Evolutionary conservation across 2,797 vertebrate species (phyloP).

Genomic region (Neopelma chrysocephalum): DNA sequence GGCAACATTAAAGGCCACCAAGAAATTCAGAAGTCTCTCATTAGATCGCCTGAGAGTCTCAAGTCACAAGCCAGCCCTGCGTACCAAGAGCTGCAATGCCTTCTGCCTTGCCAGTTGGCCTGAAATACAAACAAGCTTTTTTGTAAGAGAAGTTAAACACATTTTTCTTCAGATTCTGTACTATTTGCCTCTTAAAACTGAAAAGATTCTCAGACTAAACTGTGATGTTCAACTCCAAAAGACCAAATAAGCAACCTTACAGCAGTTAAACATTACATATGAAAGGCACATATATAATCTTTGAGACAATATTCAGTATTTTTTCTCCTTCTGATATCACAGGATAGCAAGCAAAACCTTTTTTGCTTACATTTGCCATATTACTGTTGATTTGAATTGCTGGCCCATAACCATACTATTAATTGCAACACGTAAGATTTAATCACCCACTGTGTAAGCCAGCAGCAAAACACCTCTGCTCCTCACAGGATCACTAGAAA

Average conservation of each 20-base stretch:
- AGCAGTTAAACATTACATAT: background rate
- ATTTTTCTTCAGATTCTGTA: background rate
- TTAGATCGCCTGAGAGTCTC: background rate
- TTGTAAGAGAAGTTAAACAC: background rate
- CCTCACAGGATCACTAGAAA: background rate
- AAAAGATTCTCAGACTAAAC: background rate
- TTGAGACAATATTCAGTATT: background rate
- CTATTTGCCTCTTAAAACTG: background rate
- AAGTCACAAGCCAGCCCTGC: background rate
- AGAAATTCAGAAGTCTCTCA: background rate
- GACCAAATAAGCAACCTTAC: background rate
- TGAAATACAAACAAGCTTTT: background rate
- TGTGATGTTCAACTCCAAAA: background rate
- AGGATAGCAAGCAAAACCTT: background rate
- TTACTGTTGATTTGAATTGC: background rate
- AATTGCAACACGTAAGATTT: background rate
- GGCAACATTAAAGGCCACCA: slow-evolving; percentile 33
- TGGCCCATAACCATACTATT: background rate
- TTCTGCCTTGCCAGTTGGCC: background rate
- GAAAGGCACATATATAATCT: background rate
- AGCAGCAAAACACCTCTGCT: background rate
- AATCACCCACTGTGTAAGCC: background rate
- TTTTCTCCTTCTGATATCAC: background rate
- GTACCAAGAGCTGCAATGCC: background rate
- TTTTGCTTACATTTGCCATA: background rate